Percentiles rank a stretch among this genome's conserved stretches.
Evolutionary conservation across 2,888 invertebrate genomes (phyloP).

Genomic region (Icerya purchasi): DNA sequence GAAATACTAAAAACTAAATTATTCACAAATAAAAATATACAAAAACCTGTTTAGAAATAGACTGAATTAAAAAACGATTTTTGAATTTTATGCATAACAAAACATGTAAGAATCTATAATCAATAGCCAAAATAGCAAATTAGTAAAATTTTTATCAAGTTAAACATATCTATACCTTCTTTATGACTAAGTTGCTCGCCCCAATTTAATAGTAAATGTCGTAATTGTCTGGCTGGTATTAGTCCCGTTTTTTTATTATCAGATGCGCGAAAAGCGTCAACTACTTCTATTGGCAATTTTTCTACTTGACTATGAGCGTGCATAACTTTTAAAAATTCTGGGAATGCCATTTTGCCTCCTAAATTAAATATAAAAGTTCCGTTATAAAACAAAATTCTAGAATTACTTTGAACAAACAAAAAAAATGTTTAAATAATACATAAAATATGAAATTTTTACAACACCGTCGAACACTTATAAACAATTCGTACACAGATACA

Average conservation of each 20-base stretch:
- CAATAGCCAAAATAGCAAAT: no score
- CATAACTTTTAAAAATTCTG: conserved; percentile 87
- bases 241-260: conserved; percentile 49
- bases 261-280: conserved; percentile 74
- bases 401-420: no score
- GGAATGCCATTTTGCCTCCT: conserved; percentile 82
- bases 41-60: no score
- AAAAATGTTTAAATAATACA: no score
- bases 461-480: no score
- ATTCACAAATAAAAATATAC: not conserved
- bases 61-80: no score
- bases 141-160: not conserved
- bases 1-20: conserved; percentile 4
- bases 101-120: no score
- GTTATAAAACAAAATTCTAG: no score
- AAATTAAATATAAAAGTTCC: no score
- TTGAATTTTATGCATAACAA: no score
- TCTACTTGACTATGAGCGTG: conserved; percentile 71
- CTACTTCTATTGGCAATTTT: conserved; percentile 57
- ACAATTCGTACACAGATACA: no score
- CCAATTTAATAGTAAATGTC: conserved; percentile 72
- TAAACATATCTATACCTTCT: conserved; percentile 35
- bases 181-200: conserved; percentile 57
- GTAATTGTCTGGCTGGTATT: conserved; percentile 59
- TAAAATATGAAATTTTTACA: no score